phyloP scores from a whole-genome alignment of 2,888 invertebrate genomes.

The Troglohyphantes excavatus region DNA sequence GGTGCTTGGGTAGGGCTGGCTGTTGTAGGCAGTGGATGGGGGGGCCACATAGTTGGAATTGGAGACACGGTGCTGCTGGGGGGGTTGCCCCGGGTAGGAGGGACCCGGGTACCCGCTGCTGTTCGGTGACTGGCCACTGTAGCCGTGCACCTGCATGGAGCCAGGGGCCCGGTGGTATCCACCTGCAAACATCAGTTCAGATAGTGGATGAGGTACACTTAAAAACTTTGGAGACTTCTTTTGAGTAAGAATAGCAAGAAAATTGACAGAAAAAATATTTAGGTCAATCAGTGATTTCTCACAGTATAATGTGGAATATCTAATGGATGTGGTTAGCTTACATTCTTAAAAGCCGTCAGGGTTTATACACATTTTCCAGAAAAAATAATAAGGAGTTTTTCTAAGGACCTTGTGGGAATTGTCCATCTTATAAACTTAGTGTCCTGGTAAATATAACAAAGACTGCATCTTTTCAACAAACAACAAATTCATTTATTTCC shows the following conservation, averaged over 20 bases:
- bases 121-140: slow-evolving; percentile 77
- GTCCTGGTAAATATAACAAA: too few species aligned
- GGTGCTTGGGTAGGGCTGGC: slow-evolving; percentile 48
- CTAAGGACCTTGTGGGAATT: too few species aligned
- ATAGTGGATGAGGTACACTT: too few species aligned
- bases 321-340: too few species aligned
- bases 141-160: slow-evolving; percentile 78
- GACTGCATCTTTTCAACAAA: too few species aligned
- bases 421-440: too few species aligned
- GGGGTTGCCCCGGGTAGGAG: slow-evolving; percentile 48
- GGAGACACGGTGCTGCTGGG: slow-evolving; percentile 50
- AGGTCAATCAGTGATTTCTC: neutral
- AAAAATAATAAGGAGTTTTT: too few species aligned
- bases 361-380: too few species aligned
- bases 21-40: slow-evolving; percentile 62
- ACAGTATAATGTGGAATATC: neutral
- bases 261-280: neutral
- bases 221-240: too few species aligned
- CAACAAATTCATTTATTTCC: too few species aligned
- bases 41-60: slow-evolving; percentile 39
- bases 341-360: too few species aligned
- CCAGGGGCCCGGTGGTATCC: slow-evolving; percentile 76
- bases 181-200: slow-evolving; percentile 17
- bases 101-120: slow-evolving; percentile 75
- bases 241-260: neutral